Base-by-base conservation (phyloP, 2,113 vertebrate species). In the Hemichromis elongatus region DNA sequence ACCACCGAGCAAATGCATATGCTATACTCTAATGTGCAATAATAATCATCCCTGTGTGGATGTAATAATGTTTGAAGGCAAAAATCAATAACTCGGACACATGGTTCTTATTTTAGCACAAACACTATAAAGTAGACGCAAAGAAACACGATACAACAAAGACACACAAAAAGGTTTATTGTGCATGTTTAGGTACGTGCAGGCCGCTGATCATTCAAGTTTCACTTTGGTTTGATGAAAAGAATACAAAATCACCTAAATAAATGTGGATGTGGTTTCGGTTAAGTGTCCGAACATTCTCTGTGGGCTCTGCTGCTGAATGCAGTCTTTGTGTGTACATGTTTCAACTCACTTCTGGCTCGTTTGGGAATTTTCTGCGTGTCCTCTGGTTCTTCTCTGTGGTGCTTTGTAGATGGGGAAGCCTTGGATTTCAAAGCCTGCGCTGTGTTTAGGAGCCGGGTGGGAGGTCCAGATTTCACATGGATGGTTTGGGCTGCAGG, bases 361-460 rank as follows among this genome's bases (percentile, higher is more conserved):
- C 77, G 19, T 79, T 88, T 91, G 33, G 47, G 9, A 16, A 40
- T 6, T 57, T 35, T 40, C 5, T 26, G 45, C n/a, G 24, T 66
- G 81, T 77, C 77, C 73, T 79, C 85, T 45, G 13, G 9, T 18
- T 47, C 80, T 3, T 80, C 73, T 50, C 19, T 18, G 40, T 5
- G 10, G 45, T 37, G 30, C 26, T 81, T 54, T 79, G 45, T 53
- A 80, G 77, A 52, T 8, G 5, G 4, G 14, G 21, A 21, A 14
- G 10, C 37, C 19, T 86, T 68, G n/a, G 50, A 42, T 83, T 61
- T 80, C 80, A 80, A 56, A 7, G 63, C 28, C 52, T 45, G 40
- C 14, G 54, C 52, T 52, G 53, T 63, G 66, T 84, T 82, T 18
- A 7, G 66, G 33, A 86, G 26, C 81, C 26, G 3, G 18, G 24